Conservation (phyloP, 1,140 invertebrate genomes). For the Phymorhynchus buccinoides region DNA sequence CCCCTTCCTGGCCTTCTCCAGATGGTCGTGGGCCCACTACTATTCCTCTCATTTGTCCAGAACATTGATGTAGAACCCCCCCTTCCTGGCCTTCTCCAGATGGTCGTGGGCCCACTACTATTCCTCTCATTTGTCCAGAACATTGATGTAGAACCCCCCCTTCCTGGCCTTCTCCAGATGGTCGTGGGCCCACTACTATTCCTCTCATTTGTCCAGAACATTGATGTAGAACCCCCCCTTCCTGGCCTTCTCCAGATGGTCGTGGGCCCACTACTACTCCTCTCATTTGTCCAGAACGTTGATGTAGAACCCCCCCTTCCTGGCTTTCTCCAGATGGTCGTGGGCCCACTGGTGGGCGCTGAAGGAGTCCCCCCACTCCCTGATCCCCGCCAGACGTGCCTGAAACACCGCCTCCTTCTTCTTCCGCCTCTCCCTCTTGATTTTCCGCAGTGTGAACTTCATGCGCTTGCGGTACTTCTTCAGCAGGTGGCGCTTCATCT, state of each 20-base stretch:
- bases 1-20: no score
- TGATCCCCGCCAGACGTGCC: slow-evolving; percentile 34
- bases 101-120: no score
- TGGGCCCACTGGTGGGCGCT: slow-evolving; percentile 38
- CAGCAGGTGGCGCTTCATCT: slow-evolving; percentile 51
- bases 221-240: slow-evolving; percentile 48
- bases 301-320: slow-evolving; percentile 48
- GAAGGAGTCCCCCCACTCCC: slow-evolving; percentile 39
- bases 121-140: no score
- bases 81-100: no score
- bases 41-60: no score
- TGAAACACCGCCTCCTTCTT: slow-evolving; percentile 46
- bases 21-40: no score
- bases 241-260: slow-evolving; percentile 42
- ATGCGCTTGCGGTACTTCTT: slow-evolving; percentile 49
- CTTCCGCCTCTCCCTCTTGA: slow-evolving; percentile 9
- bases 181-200: no score
- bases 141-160: no score
- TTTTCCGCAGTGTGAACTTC: slow-evolving; percentile 39
- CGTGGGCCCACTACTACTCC: slow-evolving; percentile 35
- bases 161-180: no score
- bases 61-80: no score
- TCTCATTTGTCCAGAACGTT: slow-evolving; percentile 31
- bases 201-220: slow-evolving; percentile 28
- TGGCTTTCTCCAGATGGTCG: slow-evolving; percentile 40